These are phyloP conservation scores for Papilio polyxenes DNA, from an alignment of 1,140 invertebrate genomes.

Conservation along the genomic window DNA sequence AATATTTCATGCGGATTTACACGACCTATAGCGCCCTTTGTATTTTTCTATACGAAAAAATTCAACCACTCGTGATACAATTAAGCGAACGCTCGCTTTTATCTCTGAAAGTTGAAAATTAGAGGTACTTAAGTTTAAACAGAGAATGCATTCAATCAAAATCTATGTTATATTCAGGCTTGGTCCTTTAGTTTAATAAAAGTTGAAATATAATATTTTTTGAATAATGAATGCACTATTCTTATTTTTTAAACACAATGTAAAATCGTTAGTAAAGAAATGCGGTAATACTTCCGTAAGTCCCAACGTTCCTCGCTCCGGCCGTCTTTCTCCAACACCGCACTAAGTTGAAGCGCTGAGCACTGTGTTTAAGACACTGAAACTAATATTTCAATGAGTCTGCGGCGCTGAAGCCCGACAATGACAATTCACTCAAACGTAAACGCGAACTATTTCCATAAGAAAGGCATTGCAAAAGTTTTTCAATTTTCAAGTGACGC, in stretches of 20 bases:
- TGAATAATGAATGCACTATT: neutral
- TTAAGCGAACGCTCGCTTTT: constrained; percentile 23
- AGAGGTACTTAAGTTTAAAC: too few relatives aligned
- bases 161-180: neutral
- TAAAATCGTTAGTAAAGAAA: constrained; percentile 2
- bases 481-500: constrained; percentile 80
- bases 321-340: constrained; percentile 29
- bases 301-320: constrained; percentile 20
- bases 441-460: constrained; percentile 79
- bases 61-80: constrained; percentile 41
- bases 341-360: constrained; percentile 30
- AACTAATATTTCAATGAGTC: constrained; percentile 69
- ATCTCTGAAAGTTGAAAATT: neutral
- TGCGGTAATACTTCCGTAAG: constrained; percentile 30
- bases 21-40: constrained; percentile 69
- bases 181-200: neutral
- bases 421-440: constrained; percentile 79
- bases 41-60: constrained; percentile 74
- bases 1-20: constrained; percentile 81
- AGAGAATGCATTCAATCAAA: too few relatives aligned
- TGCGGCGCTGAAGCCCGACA: constrained; percentile 72
- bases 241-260: constrained; percentile 6
- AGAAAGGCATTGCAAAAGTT: constrained; percentile 80
- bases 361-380: constrained; percentile 41
- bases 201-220: neutral